phyloP scores from a whole-genome alignment of 2,888 invertebrate species.

The Limnephilus lunatus region DNA sequence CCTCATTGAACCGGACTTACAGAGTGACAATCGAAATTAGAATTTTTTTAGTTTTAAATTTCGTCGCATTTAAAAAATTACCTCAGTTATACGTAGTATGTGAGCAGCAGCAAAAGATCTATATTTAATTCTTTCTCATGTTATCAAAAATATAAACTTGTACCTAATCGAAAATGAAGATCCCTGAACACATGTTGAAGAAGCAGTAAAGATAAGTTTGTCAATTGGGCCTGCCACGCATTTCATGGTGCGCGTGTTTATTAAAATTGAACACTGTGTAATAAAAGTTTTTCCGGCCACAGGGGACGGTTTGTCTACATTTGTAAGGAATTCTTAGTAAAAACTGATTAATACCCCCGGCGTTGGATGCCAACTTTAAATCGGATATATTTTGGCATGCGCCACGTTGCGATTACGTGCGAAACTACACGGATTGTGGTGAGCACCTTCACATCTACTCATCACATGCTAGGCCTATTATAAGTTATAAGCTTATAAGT shows the following conservation, averaged over 20 bases:
- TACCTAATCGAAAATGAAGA: no score
- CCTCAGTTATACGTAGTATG: no score
- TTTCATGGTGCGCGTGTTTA: not conserved
- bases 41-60: no score
- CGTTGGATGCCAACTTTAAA: not conserved
- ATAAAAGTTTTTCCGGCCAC: not conserved
- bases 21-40: no score
- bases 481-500: not conserved
- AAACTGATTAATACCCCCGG: not conserved
- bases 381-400: not conserved
- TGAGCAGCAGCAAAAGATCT: no score
- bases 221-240: not conserved
- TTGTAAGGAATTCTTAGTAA: not conserved
- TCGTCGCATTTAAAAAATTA: no score
- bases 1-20: no score
- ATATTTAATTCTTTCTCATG: no score
- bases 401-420: constrained; percentile 2
- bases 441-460: not conserved
- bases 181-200: no score
- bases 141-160: no score
- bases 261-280: not conserved
- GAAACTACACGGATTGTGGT: not conserved
- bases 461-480: not conserved
- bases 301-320: not conserved
- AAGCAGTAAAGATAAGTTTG: no score